phyloP scores from a whole-genome alignment of 2,797 vertebrate genomes.

The Triplophysa yarkandensis region DNA sequence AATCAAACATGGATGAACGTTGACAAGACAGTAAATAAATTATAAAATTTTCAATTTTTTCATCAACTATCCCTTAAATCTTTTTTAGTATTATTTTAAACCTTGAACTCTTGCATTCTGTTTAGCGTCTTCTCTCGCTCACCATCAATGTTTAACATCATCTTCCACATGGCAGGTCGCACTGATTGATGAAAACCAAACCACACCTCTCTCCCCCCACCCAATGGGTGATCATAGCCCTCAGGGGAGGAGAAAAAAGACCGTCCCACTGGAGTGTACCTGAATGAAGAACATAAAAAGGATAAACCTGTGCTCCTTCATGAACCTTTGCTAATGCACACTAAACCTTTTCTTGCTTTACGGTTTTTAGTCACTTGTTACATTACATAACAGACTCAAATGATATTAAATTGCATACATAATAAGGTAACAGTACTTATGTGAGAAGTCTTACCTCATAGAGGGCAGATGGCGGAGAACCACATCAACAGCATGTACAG shows the following conservation, averaged over 20 bases:
- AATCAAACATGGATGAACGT: too few relatives aligned
- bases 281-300: conserved; percentile 58
- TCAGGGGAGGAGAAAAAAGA: conserved; percentile 98
- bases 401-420: not conserved
- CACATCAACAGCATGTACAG: conserved; percentile 96
- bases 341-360: not conserved
- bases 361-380: not conserved
- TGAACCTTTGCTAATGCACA: not conserved
- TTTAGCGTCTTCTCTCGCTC: conserved; percentile 57
- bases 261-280: conserved; percentile 96
- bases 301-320: not conserved
- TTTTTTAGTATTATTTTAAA: conserved; percentile 7
- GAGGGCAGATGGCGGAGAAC: conserved; percentile 97
- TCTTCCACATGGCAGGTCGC: conserved; percentile 98
- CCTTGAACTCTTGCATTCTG: not conserved
- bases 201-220: conserved; percentile 98
- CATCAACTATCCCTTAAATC: too few relatives aligned
- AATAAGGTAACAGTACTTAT: conserved; percentile 2
- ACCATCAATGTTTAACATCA: conserved; percentile 99
- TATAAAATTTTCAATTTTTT: too few relatives aligned
- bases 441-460: conserved; percentile 84
- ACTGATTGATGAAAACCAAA: conserved; percentile 99
- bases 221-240: conserved; percentile 94
- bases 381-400: conserved; percentile 6
- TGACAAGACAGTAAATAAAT: too few relatives aligned